Conservation (phyloP, 2,113 vertebrate species). For the Hippocampus mohnikei region DNA sequence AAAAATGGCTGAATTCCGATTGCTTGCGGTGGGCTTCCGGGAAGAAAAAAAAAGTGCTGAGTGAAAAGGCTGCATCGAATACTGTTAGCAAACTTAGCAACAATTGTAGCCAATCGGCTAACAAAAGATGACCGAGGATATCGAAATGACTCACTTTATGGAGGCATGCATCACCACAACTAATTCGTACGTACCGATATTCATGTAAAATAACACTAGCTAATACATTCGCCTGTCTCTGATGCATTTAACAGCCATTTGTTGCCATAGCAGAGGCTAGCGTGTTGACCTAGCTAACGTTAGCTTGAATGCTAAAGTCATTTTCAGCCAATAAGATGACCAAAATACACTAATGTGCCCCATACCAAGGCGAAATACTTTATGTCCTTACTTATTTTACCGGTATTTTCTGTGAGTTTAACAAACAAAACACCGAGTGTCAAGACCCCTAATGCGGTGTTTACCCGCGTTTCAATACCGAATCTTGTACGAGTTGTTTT, state of each 20-base stretch:
- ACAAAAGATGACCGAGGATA: conserved; percentile 27
- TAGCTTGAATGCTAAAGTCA: conserved; percentile 64
- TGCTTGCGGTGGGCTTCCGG: not conserved
- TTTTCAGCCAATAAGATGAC: conserved; percentile 58
- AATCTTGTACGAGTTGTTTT: conserved; percentile 30
- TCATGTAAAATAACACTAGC: not conserved
- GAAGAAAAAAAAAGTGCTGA: conserved; percentile 23
- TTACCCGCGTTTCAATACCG: not conserved
- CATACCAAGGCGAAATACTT: conserved; percentile 42
- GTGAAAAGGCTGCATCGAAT: conserved; percentile 52
- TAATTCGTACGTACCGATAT: accelerated
- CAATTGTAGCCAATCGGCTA: conserved; percentile 43
- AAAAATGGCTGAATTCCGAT: not conserved
- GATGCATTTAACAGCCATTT: conserved; percentile 27
- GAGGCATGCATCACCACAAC: not conserved
- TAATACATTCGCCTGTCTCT: not conserved
- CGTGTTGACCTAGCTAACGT: conserved; percentile 55
- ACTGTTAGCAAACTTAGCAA: conserved; percentile 57
- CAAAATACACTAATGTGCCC: conserved; percentile 50
- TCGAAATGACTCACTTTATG: conserved; percentile 31
- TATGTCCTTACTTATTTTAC: not conserved
- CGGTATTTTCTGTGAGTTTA: not conserved
- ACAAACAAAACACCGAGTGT: not conserved
- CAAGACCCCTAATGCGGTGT: too few relatives aligned
- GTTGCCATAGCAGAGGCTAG: conserved; percentile 51